A percentile compares a stretch with the other conserved stretches of the same genome.
Evolutionary conservation across 2,113 vertebrate species (phyloP).

Genomic region (Lophochroa leadbeateri): DNA sequence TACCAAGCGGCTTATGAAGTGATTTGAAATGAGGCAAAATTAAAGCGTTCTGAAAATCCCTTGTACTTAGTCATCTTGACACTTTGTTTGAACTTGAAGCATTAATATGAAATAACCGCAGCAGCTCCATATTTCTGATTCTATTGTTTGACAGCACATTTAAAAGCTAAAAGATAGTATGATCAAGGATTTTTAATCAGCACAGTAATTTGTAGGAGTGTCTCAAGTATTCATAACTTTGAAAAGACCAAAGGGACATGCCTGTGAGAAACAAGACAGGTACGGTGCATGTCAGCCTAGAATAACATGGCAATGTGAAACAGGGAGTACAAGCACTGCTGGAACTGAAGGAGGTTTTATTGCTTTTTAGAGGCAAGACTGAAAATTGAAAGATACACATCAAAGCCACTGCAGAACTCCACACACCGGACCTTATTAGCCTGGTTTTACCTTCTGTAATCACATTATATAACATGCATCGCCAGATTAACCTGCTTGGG

Average conservation of each 20-base stretch:
- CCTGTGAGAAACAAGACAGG: slow-evolving; percentile 59
- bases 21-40: slow-evolving; percentile 87
- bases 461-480: slow-evolving; percentile 65
- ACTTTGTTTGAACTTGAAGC: slow-evolving; percentile 89
- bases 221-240: slow-evolving; percentile 57
- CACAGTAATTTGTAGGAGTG: slow-evolving; percentile 76
- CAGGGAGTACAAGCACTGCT: slow-evolving; percentile 15
- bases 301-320: slow-evolving; percentile 40
- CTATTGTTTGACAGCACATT: slow-evolving; percentile 82
- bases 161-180: slow-evolving; percentile 79
- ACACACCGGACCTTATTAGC: slow-evolving; percentile 50
- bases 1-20: slow-evolving; percentile 87
- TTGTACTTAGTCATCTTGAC: slow-evolving; percentile 89
- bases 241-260: slow-evolving; percentile 47
- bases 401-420: slow-evolving; percentile 66
- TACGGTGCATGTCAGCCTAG: slow-evolving; percentile 15
- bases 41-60: slow-evolving; percentile 87
- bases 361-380: slow-evolving; percentile 33
- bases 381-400: slow-evolving; percentile 75
- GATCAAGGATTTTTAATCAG: slow-evolving; percentile 85
- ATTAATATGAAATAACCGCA: slow-evolving; percentile 87
- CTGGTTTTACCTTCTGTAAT: slow-evolving; percentile 67
- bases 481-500: slow-evolving; percentile 55
- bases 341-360: background rate
- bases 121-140: slow-evolving; percentile 78